A percentile compares a stretch with the other conserved stretches of the same genome.
phyloP scores from a whole-genome alignment of 2,113 vertebrate species.

The Hyla sarda region DNA sequence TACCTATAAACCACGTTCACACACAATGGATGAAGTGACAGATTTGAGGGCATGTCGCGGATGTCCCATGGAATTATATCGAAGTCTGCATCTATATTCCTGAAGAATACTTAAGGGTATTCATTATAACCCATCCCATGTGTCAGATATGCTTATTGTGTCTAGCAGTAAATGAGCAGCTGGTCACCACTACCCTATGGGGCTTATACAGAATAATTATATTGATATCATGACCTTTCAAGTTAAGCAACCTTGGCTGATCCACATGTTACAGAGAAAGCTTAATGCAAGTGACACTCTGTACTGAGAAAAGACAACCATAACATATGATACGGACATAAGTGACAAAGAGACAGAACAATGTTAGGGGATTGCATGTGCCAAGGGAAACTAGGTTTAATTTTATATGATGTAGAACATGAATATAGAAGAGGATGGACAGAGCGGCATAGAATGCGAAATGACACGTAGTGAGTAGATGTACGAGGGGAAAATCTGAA shows the following conservation, averaged over 20 bases:
- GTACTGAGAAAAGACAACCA: not conserved
- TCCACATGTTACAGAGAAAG: conserved; percentile 12
- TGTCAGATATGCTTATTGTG: not conserved
- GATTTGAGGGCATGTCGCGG: not conserved
- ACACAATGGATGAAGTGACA: not conserved
- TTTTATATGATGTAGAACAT: not conserved
- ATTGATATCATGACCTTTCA: not conserved
- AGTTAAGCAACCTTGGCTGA: not conserved
- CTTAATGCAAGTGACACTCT: conserved; percentile 1
- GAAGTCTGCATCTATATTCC: no score
- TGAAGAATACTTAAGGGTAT: no score
- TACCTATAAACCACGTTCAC: not conserved
- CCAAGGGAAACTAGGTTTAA: not conserved
- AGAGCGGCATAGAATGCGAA: not conserved
- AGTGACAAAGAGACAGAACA: not conserved
- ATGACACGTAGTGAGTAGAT: not conserved
- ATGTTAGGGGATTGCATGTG: not conserved
- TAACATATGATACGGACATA: not conserved
- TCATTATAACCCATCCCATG: no score
- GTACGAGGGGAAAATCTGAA: no score
- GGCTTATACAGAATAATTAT: not conserved
- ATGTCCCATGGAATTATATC: not conserved
- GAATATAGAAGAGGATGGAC: not conserved
- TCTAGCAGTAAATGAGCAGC: not conserved
- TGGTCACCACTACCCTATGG: conserved; percentile 1